Base-by-base conservation (phyloP, 2,888 invertebrate species). In the Tetanocera ferruginea region DNA sequence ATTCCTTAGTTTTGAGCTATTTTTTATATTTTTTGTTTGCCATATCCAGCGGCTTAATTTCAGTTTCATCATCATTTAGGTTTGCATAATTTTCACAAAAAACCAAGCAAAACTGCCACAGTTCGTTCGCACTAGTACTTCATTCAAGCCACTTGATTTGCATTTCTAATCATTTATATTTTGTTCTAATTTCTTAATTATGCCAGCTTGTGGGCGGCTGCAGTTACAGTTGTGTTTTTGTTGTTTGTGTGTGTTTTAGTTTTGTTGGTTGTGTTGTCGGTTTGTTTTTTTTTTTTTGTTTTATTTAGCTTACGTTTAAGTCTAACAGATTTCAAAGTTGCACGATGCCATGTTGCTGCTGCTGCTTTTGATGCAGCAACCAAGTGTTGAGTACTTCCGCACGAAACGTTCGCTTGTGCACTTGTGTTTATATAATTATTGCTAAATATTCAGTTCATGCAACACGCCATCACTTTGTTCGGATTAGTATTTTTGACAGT, bases 161-260 rank as follows among this genome's bases (percentile, higher is more conserved):
- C 66, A 75, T 75, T 66, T 75, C 14, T 75, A 75, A 75, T 75
- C 55, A 37, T 23, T 23, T 14, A 17, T 19, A n/a, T 34, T 67
- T 43, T 57, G 66, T 49, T 75, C 75, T 67, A 75, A 55, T 75
- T 75, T 75, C 55, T 23, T 67, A 75, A 75, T 75, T 67, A 67
- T 67, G 28, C 62, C 1, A 25, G 43, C 55, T 75, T 55, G 75
- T 34, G 55, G 75, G 67, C 66, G 66, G 72, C 14, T 34, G 23
- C 28, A 19, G 25, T 55, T 55, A 51, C 34, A 34, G 8, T 55
- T 72, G 57, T n/a, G 5, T 37, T 67, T 37, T 43, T 19, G 11
- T n/a, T 66, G 34, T n/a, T 28, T 23, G 5, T 25, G 28, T 28
- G 23, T 9, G 11, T 28, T 19, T 23, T 23, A 6, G 11, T 57